Percentiles rank a stretch among this genome's conserved stretches.
Conservation (phyloP, 2,888 invertebrate genomes). For the Notodonta ziczac region DNA sequence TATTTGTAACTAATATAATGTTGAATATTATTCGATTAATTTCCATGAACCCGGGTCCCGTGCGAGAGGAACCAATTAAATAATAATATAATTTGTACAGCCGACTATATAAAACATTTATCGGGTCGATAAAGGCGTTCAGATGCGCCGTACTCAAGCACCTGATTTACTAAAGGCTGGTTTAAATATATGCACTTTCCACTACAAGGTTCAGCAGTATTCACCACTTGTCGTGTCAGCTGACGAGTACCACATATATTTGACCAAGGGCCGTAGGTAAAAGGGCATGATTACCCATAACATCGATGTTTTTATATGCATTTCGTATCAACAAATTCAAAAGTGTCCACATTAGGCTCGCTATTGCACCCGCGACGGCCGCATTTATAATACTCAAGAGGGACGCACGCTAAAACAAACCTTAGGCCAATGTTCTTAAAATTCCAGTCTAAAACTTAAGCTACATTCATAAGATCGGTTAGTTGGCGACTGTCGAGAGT, state of each 20-base stretch:
- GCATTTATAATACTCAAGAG: conserved; percentile 40
- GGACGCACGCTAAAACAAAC: conserved; percentile 36
- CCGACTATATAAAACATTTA: conserved; percentile 41
- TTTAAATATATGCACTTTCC: too few species aligned
- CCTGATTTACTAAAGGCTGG: not conserved
- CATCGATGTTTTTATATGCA: not conserved
- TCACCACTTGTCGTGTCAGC: too few species aligned
- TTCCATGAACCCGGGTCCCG: conserved; percentile 30
- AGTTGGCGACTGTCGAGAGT: conserved; percentile 39
- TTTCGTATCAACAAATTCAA: not conserved
- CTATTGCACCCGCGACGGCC: conserved; percentile 51
- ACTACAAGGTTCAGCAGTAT: too few species aligned
- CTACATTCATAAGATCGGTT: conserved; percentile 38
- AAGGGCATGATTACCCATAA: too few species aligned
- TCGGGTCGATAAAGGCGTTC: not conserved
- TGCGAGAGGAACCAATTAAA: conserved; percentile 48
- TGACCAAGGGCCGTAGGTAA: not conserved
- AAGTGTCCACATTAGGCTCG: not conserved
- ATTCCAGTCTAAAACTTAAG: conserved; percentile 41
- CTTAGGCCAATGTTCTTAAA: conserved; percentile 47
- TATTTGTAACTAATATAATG: conserved; percentile 33
- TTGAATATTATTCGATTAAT: conserved; percentile 40
- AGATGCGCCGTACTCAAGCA: not conserved
- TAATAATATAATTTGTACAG: conserved; percentile 67
- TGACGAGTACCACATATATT: not conserved